Percentiles rank a stretch among this genome's conserved stretches.
phyloP scores from a whole-genome alignment of 2,888 invertebrate genomes.

The Drosophila paucipuncta region DNA sequence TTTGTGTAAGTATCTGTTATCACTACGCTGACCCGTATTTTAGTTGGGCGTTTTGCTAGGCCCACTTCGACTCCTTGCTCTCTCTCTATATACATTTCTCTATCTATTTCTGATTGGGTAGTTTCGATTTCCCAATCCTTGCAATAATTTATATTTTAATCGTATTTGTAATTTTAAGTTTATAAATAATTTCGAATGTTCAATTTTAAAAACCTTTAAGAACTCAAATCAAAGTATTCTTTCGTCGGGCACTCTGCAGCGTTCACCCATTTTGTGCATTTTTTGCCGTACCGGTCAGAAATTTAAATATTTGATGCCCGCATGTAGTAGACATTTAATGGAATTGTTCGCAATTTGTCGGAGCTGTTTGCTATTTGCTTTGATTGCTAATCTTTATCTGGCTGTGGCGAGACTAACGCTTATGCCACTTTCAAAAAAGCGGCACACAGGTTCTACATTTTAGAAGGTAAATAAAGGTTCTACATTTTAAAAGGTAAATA shows the following conservation, averaged over 20 bases:
- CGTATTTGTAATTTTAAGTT: too few relatives aligned
- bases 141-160: too few relatives aligned
- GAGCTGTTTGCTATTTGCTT: slow-evolving; percentile 6
- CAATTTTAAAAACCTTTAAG: neutral
- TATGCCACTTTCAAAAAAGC: slow-evolving; percentile 41
- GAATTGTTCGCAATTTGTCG: slow-evolving; percentile 42
- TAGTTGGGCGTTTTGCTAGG: neutral
- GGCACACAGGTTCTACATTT: slow-evolving; percentile 3
- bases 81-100: neutral
- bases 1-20: neutral
- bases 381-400: slow-evolving; percentile 37
- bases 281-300: slow-evolving; percentile 3
- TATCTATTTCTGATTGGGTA: neutral
- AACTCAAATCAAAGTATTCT: neutral
- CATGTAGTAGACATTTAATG: slow-evolving; percentile 12
- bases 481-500: slow-evolving; percentile 36
- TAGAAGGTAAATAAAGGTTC: slow-evolving; percentile 42
- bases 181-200: neutral
- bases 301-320: slow-evolving; percentile 26
- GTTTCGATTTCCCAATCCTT: neutral
- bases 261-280: neutral
- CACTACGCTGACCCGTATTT: neutral
- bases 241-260: neutral
- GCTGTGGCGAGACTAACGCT: slow-evolving; percentile 9
- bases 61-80: too few relatives aligned